These are phyloP conservation scores for Zeuzera pyrina DNA, from an alignment of 2,888 invertebrate genomes.

Conservation along the genomic window DNA sequence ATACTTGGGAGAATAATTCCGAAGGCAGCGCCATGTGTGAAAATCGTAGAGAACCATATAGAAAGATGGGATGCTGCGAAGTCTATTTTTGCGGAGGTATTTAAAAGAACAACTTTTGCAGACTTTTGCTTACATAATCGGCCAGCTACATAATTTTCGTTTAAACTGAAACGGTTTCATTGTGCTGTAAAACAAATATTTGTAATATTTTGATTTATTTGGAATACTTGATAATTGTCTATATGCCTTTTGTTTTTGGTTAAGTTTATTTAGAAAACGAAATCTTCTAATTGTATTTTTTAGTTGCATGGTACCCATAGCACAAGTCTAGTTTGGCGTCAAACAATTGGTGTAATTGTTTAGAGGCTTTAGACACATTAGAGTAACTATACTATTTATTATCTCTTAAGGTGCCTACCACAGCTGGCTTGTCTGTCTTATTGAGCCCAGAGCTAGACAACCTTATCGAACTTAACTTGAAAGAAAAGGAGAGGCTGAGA, in stretches of 20 bases:
- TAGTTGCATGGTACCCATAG: too few relatives aligned
- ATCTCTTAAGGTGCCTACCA: conserved; percentile 39
- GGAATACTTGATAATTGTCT: too few relatives aligned
- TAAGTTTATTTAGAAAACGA: too few relatives aligned
- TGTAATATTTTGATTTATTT: not conserved
- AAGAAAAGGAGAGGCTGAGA: conserved; percentile 35
- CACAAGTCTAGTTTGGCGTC: too few relatives aligned
- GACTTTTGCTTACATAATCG: not conserved
- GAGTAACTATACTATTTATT: too few relatives aligned
- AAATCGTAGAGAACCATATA: conserved; percentile 69
- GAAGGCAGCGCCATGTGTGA: conserved; percentile 45
- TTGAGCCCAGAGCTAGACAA: conserved; percentile 55
- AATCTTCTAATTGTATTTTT: too few relatives aligned
- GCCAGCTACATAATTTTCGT: not conserved
- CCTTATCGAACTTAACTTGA: conserved; percentile 47
- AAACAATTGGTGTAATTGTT: too few relatives aligned
- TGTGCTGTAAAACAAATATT: not conserved
- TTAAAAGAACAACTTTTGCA: not conserved
- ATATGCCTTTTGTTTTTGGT: too few relatives aligned
- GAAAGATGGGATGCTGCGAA: conserved; percentile 72
- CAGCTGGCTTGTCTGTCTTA: conserved; percentile 46
- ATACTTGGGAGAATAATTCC: conserved; percentile 70
- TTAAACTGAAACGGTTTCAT: too few relatives aligned
- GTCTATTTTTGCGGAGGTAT: conserved; percentile 51
- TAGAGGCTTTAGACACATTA: too few relatives aligned